Evolutionary conservation across 2,797 vertebrate genomes (phyloP).

Genomic region (Lates japonicus): DNA sequence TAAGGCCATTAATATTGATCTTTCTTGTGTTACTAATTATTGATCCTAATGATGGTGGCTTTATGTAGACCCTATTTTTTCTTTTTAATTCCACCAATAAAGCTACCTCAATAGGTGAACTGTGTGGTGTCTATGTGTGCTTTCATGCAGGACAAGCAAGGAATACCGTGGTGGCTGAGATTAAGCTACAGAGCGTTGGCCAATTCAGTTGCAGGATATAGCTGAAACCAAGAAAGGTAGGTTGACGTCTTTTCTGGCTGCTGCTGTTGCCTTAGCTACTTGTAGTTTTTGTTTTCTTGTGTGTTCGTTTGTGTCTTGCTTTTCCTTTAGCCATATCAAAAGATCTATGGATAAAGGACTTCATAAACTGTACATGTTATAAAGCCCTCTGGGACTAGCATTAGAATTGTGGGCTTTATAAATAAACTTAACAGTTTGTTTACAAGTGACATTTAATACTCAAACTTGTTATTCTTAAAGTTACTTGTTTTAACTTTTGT

Average conservation of each 20-base stretch:
- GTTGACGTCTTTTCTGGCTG: slow-evolving; percentile 38
- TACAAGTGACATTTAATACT: slow-evolving; percentile 12
- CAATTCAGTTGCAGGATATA: slow-evolving; percentile 98
- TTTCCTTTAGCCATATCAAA: slow-evolving; percentile 3
- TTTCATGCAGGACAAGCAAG: slow-evolving; percentile 95
- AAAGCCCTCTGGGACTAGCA: slow-evolving; percentile 17
- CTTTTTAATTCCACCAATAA: slow-evolving; percentile 57
- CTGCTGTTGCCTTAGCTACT: background rate
- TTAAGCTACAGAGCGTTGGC: slow-evolving; percentile 97
- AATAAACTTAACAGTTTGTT: slow-evolving; percentile 29
- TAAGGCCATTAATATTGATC: slow-evolving; percentile 68
- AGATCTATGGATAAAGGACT: background rate
- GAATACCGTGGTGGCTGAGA: slow-evolving; percentile 98
- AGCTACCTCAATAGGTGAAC: too few species aligned
- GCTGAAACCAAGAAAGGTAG: slow-evolving; percentile 97
- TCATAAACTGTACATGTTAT: slow-evolving; percentile 9
- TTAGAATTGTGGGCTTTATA: slow-evolving; percentile 19
- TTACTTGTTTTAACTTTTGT: slow-evolving; percentile 3
- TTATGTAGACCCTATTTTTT: too few species aligned
- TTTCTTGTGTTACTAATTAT: slow-evolving; percentile 68
- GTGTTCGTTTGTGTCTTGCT: background rate
- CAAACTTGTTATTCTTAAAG: background rate
- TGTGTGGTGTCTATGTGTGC: slow-evolving; percentile 36
- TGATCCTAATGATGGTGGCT: slow-evolving; percentile 72
- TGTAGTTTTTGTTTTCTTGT: background rate